Evolutionary conservation across 2,888 invertebrate species (phyloP).

Genomic region (Subacronicta megacephala): DNA sequence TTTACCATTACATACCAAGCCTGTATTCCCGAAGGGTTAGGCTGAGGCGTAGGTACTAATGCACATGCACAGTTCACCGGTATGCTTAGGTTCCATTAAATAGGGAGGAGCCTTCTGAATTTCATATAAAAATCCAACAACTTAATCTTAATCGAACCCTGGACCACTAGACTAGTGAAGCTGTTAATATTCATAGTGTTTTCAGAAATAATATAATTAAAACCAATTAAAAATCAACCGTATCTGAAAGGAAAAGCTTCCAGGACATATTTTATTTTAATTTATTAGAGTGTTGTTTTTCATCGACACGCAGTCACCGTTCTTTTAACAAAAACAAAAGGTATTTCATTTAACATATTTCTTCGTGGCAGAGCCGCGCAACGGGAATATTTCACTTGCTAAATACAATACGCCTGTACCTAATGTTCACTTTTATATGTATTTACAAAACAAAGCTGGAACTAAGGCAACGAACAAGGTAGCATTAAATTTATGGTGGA

Average conservation of each 20-base stretch:
- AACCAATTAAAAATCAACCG: not conserved
- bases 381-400: conserved; percentile 46
- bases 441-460: conserved; percentile 65
- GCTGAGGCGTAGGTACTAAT: too few species aligned
- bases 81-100: too few species aligned
- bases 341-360: conserved; percentile 46
- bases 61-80: too few species aligned
- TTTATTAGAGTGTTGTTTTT: conserved; percentile 44
- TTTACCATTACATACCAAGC: too few species aligned
- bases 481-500: conserved; percentile 78
- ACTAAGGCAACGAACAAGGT: conserved; percentile 72
- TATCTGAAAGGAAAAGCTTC: not conserved
- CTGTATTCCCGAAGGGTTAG: too few species aligned
- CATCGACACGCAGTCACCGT: conserved; percentile 38
- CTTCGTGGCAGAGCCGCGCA: conserved; percentile 24
- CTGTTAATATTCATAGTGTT: too few species aligned
- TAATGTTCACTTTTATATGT: conserved; percentile 57
- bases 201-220: too few species aligned
- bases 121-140: too few species aligned
- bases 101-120: too few species aligned
- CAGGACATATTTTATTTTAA: conserved; percentile 31
- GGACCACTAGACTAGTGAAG: too few species aligned
- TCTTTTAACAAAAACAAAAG: conserved; percentile 45
- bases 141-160: too few species aligned
- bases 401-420: conserved; percentile 47